Percentiles rank a stretch among this genome's conserved stretches.
phyloP scores from a whole-genome alignment of 1,140 invertebrate genomes.

The Bombus waltoni region DNA sequence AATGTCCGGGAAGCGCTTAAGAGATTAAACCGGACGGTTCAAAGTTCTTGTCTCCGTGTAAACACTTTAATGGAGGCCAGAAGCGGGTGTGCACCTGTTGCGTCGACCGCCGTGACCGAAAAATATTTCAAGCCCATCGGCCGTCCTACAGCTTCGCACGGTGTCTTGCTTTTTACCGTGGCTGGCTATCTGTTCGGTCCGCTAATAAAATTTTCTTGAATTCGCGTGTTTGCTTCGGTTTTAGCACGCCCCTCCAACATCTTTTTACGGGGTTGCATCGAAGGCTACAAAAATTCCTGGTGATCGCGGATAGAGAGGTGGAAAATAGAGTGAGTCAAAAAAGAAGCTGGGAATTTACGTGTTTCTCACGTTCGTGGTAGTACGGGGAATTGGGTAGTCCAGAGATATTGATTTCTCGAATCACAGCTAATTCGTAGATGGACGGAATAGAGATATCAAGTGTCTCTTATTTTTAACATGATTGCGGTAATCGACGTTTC shows the following conservation, averaged over 20 bases:
- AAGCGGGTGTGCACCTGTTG: conserved; percentile 66
- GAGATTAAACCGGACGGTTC: conserved; percentile 70
- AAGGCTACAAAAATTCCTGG: background rate
- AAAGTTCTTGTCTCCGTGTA: conserved; percentile 70
- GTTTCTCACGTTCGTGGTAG: too few species aligned
- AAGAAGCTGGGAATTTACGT: background rate
- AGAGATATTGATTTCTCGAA: background rate
- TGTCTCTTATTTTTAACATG: background rate
- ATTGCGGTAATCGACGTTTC: background rate
- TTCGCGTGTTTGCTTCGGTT: background rate
- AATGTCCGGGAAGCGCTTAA: conserved; percentile 57
- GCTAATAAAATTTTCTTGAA: conserved; percentile 21
- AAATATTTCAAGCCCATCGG: conserved; percentile 64
- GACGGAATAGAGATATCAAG: background rate
- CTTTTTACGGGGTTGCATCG: background rate
- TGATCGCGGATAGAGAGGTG: background rate
- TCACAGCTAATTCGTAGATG: too few species aligned
- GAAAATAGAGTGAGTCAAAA: background rate
- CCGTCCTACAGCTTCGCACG: background rate
- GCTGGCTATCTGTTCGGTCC: background rate
- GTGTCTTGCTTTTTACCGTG: conserved; percentile 4
- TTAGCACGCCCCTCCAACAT: background rate
- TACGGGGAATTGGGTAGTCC: too few species aligned
- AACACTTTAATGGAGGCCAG: conserved; percentile 68
- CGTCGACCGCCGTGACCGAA: conserved; percentile 50